A percentile compares a stretch with the other conserved stretches of the same genome.
Conservation (phyloP, 2,113 vertebrate species). For the Cervus canadensis region DNA sequence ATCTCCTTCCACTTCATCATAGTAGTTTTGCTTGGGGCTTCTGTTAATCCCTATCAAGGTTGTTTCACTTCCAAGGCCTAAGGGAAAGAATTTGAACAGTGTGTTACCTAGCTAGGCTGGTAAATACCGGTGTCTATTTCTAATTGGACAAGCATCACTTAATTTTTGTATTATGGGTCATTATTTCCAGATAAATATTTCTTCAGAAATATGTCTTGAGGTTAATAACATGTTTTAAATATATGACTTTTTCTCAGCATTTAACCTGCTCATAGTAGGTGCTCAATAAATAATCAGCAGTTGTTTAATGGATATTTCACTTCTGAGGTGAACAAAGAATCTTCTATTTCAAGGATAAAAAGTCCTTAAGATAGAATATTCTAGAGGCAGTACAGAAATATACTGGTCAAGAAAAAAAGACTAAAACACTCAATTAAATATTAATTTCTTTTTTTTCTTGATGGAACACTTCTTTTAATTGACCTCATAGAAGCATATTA, state of each 20-base stretch:
- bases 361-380: background rate
- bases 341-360: background rate
- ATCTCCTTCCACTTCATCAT: background rate
- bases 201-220: background rate
- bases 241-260: background rate
- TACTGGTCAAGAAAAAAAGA: background rate
- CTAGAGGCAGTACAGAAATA: background rate
- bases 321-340: background rate
- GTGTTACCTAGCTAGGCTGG: background rate
- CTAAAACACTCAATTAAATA: background rate
- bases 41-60: background rate
- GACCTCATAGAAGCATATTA: constrained; percentile 15
- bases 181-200: constrained; percentile 26
- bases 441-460: background rate
- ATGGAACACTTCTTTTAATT: background rate
- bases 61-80: background rate
- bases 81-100: background rate
- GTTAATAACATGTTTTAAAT: background rate
- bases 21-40: background rate
- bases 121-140: background rate
- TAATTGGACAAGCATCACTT: background rate
- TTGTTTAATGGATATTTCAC: background rate
- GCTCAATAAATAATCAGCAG: constrained; percentile 16
- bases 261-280: background rate
- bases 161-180: background rate